phyloP scores from a whole-genome alignment of 2,113 vertebrate genomes.

The Rhinoderma darwinii region DNA sequence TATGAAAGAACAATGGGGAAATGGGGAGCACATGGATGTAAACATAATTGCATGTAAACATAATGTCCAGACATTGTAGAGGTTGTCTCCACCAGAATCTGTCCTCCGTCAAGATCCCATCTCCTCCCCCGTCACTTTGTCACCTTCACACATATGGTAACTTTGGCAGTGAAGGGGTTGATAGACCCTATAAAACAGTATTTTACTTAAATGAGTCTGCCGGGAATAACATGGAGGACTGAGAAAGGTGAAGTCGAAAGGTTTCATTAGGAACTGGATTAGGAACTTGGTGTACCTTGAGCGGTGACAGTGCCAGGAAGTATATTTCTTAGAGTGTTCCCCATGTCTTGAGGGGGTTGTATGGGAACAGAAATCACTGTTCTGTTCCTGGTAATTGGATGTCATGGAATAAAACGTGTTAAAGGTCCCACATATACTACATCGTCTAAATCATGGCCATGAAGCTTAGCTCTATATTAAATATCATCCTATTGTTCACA shows the following conservation, averaged over 20 bases:
- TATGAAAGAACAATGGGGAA: conserved; percentile 20
- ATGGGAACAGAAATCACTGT: conserved; percentile 11
- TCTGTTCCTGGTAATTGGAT: conserved; percentile 41
- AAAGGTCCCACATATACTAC: conserved; percentile 7
- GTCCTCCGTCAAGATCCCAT: conserved; percentile 31
- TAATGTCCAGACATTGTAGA: background rate
- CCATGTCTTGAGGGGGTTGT: conserved; percentile 6
- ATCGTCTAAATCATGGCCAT: conserved; percentile 17
- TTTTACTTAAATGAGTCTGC: conserved; percentile 46
- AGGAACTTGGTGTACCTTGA: conserved; percentile 38
- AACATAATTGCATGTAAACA: conserved; percentile 20
- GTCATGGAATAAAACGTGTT: conserved; percentile 21
- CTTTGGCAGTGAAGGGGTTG: conserved; percentile 47
- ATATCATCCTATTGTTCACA: conserved; percentile 29
- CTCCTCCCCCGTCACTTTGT: conserved; percentile 14
- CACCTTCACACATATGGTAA: conserved; percentile 53
- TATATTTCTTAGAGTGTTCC: conserved; percentile 4
- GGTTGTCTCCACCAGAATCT: conserved; percentile 25
- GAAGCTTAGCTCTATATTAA: conserved; percentile 44
- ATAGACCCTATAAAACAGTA: conserved; percentile 44
- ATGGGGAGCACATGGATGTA: conserved; percentile 39
- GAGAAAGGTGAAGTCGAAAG: conserved; percentile 21
- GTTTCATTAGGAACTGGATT: conserved; percentile 53
- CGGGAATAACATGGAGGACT: conserved; percentile 26
- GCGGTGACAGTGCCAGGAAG: conserved; percentile 55